Evolutionary conservation across 1,140 invertebrate species (phyloP), one percentile per base, ranked within the genome.

Genomic region (Cydia splendana): DNA sequence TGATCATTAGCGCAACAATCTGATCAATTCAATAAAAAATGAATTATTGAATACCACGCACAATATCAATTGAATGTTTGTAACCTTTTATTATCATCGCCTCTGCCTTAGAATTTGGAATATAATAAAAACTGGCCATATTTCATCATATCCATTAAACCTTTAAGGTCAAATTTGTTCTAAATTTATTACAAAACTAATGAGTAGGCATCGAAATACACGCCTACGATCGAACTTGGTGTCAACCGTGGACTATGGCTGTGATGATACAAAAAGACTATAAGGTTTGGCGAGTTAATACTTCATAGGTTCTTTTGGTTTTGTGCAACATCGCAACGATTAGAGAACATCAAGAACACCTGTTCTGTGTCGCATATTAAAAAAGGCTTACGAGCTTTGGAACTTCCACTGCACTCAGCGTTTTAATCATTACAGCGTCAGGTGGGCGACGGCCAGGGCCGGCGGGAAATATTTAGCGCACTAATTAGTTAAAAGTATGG

Each of bases 321-420:
- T 10, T 12, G 57, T 62, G 57, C 4, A 3, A 10, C 38, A 3
- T 34, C 7, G 34, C 7, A 71, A 38, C 67, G 30, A 71, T 71
- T 71, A 71, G 30, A 38, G 67, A 71, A 71, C 67, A 71, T 71
- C 67, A 71, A n/a, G 45, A 71, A 71, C 67, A 71, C 67, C 67
- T 71, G 67, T 71, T 71, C 20, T 62, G n/a, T 62, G 57, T 62
- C 20, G 57, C 20, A 62, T 62, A 24, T 62, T 24, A 62, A 62
- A 62, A 62, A 62, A 12, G 18, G 57, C 18, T 53, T 24, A 62
- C 57, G 57, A 12, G 20, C 20, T 62, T 62, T 62, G 20, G 57
- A 24, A n/a, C 57, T 10, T 24, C 20, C 18, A 24, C 57, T 9
- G 57, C 2, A 62, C 18, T 2, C 9, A 62, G 57, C 57, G 20